Conservation (phyloP, 2,113 vertebrate genomes). For the Physeter macrocephalus region DNA sequence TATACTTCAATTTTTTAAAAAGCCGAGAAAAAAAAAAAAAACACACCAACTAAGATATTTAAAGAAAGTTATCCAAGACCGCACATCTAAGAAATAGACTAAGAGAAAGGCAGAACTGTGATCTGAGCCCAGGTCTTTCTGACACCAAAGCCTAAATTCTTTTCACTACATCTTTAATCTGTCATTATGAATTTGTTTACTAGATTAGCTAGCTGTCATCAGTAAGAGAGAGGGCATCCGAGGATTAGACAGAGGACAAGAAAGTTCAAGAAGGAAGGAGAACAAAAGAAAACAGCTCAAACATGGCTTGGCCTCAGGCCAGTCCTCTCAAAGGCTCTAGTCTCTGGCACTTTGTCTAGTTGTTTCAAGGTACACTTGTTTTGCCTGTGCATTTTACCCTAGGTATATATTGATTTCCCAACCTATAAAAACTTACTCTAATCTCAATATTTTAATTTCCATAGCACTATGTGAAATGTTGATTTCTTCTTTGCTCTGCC, state of each 20-base stretch:
- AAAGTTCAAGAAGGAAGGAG: background rate
- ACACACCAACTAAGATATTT: background rate
- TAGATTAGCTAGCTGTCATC: background rate
- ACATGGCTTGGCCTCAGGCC: background rate
- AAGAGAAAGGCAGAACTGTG: background rate
- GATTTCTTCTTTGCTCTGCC: background rate
- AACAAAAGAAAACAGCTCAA: slow-evolving; percentile 17
- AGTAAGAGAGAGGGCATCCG: background rate
- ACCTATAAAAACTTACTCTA: background rate
- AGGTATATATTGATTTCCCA: slow-evolving; percentile 20
- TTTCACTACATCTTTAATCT: background rate
- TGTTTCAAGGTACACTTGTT: background rate
- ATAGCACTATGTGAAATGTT: background rate
- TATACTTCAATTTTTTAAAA: background rate
- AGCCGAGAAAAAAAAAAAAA: background rate
- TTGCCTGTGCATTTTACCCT: background rate
- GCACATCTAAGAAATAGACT: background rate
- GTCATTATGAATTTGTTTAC: slow-evolving; percentile 29
- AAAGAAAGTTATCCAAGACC: background rate
- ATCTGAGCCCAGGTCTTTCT: background rate
- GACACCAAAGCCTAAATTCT: background rate
- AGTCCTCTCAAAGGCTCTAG: background rate
- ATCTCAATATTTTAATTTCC: slow-evolving; percentile 26
- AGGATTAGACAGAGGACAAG: background rate
- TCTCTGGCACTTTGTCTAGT: background rate